Percentiles rank a stretch among this genome's conserved stretches.
phyloP scores from a whole-genome alignment of 2,797 vertebrate genomes.

The Melanogrammus aeglefinus region DNA sequence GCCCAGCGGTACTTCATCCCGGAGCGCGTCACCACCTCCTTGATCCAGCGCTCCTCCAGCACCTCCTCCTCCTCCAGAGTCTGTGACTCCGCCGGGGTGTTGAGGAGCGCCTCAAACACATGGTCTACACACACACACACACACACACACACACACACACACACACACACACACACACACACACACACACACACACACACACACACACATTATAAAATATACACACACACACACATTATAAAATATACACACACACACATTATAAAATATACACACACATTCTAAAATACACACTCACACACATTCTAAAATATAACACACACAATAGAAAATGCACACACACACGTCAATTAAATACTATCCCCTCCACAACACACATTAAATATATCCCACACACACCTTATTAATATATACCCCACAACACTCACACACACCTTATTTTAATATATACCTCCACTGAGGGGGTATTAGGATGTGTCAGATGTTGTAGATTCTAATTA shows the following conservation, averaged over 20 bases:
- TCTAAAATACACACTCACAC: too few species aligned
- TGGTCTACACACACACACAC: slow-evolving; percentile 64
- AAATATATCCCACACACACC: too few species aligned
- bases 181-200: background rate
- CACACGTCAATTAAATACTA: too few species aligned
- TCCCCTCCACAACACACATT: too few species aligned
- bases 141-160: background rate
- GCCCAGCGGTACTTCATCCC: slow-evolving; percentile 88
- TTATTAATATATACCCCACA: too few species aligned
- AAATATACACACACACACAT: background rate
- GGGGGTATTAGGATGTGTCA: too few species aligned
- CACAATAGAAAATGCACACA: too few species aligned
- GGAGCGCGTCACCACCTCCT: slow-evolving; percentile 81
- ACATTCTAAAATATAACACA: too few species aligned
- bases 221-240: too few species aligned
- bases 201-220: background rate
- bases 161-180: background rate
- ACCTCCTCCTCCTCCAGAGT: slow-evolving; percentile 76
- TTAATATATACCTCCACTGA: too few species aligned
- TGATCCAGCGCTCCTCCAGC: slow-evolving; percentile 79
- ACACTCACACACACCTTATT: too few species aligned
- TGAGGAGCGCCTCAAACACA: slow-evolving; percentile 79
- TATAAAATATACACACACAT: background rate
- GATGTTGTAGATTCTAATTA: too few species aligned
- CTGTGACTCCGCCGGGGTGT: slow-evolving; percentile 75